phyloP scores from a whole-genome alignment of 2,797 vertebrate genomes.

The Phoxinus dragarum region DNA sequence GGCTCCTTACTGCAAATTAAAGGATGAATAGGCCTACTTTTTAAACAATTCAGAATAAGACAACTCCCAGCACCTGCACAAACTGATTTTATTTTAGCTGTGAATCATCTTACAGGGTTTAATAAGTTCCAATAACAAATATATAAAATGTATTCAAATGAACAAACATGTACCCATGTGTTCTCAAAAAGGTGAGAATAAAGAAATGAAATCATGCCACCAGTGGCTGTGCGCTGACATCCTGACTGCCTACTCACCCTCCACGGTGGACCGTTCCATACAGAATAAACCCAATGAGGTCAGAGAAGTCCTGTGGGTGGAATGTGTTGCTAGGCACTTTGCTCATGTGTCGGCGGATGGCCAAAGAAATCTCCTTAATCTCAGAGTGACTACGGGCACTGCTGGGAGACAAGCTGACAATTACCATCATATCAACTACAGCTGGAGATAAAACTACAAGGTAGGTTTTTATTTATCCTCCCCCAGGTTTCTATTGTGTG shows the following conservation, averaged over 20 bases:
- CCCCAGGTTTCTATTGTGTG: background rate
- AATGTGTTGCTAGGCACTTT: slow-evolving; percentile 94
- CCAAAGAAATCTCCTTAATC: slow-evolving; percentile 93
- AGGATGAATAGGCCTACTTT: background rate
- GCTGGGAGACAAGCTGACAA: slow-evolving; percentile 48
- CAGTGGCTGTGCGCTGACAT: background rate
- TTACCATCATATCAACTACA: slow-evolving; percentile 1
- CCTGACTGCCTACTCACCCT: slow-evolving; percentile 79
- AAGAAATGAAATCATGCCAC: background rate
- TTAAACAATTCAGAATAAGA: background rate
- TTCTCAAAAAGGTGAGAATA: background rate
- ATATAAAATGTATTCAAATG: background rate
- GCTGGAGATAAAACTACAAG: slow-evolving; percentile 14
- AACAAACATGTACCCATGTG: background rate
- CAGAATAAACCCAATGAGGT: slow-evolving; percentile 97
- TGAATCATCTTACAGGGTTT: background rate
- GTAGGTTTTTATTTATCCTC: background rate
- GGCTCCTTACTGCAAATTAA: slow-evolving; percentile 88
- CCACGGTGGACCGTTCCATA: slow-evolving; percentile 93
- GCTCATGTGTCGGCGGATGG: slow-evolving; percentile 93
- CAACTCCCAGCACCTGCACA: background rate
- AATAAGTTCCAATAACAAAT: background rate
- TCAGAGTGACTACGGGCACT: slow-evolving; percentile 91
- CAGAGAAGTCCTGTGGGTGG: slow-evolving; percentile 98
- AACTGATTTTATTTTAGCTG: background rate